Evolutionary conservation across 2,797 vertebrate species (phyloP).

Genomic region (Furcifer pardalis): DNA sequence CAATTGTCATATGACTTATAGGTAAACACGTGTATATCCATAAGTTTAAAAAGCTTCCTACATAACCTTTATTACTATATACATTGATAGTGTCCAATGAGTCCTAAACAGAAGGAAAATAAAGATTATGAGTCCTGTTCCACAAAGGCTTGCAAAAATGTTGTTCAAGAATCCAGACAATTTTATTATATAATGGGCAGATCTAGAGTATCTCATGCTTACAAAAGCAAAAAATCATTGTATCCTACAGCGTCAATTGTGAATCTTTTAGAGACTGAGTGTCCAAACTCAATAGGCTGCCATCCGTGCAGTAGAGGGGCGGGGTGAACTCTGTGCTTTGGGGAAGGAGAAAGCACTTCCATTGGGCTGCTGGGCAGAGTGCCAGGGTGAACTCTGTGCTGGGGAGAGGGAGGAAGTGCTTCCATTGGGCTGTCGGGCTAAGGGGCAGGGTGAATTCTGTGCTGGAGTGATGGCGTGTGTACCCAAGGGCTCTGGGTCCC

Average conservation of each 20-base stretch:
- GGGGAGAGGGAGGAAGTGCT: too few relatives aligned
- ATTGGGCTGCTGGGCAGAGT: too few relatives aligned
- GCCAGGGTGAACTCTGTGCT: too few relatives aligned
- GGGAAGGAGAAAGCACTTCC: too few relatives aligned
- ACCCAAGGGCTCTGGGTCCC: too few relatives aligned
- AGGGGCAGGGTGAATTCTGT: too few relatives aligned
- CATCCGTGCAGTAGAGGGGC: too few relatives aligned
- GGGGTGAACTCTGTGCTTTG: too few relatives aligned
- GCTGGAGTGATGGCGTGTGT: too few relatives aligned
- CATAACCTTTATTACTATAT: background rate
- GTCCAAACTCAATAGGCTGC: too few relatives aligned
- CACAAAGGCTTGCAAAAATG: background rate
- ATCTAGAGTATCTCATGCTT: background rate
- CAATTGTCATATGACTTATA: background rate
- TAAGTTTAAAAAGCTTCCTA: background rate
- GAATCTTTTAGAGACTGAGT: too few relatives aligned
- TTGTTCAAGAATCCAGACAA: background rate
- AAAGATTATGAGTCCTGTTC: background rate
- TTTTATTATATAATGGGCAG: background rate
- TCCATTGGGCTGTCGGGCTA: too few relatives aligned
- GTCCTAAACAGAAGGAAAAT: background rate
- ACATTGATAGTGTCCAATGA: background rate
- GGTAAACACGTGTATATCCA: background rate
- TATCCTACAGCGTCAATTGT: background rate
- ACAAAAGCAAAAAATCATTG: background rate